Conservation (phyloP, 2,888 invertebrate species). For the Pinctada fucata region DNA sequence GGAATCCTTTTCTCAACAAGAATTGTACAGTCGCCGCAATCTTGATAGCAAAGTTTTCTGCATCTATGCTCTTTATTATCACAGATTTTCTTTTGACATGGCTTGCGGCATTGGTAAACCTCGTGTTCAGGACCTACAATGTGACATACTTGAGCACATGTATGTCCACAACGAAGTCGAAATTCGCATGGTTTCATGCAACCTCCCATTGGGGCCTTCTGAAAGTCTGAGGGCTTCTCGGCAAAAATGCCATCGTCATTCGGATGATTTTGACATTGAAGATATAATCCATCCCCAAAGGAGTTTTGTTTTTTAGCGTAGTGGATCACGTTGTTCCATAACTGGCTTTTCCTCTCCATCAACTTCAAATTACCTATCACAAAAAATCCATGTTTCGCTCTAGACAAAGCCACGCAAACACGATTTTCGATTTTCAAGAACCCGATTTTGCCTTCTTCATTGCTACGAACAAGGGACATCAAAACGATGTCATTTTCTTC, state of each 20-base stretch:
- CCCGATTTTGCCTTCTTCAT: constrained; percentile 65
- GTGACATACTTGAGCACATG: constrained; percentile 58
- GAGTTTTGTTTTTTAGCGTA: constrained; percentile 31
- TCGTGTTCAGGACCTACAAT: constrained; percentile 77
- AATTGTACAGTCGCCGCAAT: constrained; percentile 59
- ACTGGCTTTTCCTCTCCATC: constrained; percentile 32
- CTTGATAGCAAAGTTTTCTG: constrained; percentile 79
- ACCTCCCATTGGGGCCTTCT: constrained; percentile 54
- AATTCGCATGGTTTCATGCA: constrained; percentile 54
- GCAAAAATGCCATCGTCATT: constrained; percentile 40
- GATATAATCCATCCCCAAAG: constrained; percentile 42
- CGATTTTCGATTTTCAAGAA: constrained; percentile 67
- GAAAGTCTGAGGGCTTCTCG: constrained; percentile 49
- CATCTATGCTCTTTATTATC: constrained; percentile 50
- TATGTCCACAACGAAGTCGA: constrained; percentile 56
- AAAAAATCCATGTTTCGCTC: constrained; percentile 74
- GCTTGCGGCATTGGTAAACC: constrained; percentile 68
- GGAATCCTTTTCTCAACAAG: constrained; percentile 20
- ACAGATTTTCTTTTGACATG: constrained; percentile 51
- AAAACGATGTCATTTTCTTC: constrained; percentile 76
- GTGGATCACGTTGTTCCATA: constrained; percentile 51
- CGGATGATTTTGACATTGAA: constrained; percentile 67
- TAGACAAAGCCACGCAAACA: constrained; percentile 74
- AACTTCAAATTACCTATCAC: constrained; percentile 71
- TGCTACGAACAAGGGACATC: constrained; percentile 74